Evolutionary conservation across 2,888 invertebrate species (phyloP).

Genomic region (Stenurella melanura): DNA sequence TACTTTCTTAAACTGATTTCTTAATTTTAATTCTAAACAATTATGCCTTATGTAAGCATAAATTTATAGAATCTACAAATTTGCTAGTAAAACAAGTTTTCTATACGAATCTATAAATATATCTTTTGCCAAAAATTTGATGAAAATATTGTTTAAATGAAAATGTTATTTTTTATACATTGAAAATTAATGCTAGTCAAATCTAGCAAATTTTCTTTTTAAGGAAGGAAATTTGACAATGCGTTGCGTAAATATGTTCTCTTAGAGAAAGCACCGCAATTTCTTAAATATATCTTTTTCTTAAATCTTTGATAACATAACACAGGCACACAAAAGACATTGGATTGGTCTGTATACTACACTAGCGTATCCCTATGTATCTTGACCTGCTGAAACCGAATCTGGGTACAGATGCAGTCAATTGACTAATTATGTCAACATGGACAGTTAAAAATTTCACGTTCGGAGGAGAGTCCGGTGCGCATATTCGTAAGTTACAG

Average conservation of each 20-base stretch:
- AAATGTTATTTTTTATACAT: background rate
- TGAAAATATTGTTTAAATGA: background rate
- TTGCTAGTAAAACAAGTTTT: background rate
- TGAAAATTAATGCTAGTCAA: background rate
- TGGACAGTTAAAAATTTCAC: too few species aligned
- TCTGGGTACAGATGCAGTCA: too few species aligned
- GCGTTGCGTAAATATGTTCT: background rate
- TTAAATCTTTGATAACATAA: background rate
- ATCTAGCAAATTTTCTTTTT: background rate
- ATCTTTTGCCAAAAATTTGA: conserved; percentile 11
- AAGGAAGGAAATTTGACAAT: conserved; percentile 12
- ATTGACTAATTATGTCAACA: too few species aligned
- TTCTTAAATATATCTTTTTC: background rate
- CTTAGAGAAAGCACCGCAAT: background rate
- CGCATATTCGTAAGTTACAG: too few species aligned
- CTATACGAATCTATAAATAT: too few species aligned
- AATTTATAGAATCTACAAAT: background rate
- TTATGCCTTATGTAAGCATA: background rate
- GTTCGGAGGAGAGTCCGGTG: too few species aligned
- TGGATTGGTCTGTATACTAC: too few species aligned
- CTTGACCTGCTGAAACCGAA: too few species aligned
- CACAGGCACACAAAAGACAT: too few species aligned
- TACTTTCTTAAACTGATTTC: background rate
- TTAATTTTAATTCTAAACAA: background rate
- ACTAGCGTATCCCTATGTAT: too few species aligned